Conservation (phyloP, 2,888 invertebrate species). For the Timandra comae region DNA sequence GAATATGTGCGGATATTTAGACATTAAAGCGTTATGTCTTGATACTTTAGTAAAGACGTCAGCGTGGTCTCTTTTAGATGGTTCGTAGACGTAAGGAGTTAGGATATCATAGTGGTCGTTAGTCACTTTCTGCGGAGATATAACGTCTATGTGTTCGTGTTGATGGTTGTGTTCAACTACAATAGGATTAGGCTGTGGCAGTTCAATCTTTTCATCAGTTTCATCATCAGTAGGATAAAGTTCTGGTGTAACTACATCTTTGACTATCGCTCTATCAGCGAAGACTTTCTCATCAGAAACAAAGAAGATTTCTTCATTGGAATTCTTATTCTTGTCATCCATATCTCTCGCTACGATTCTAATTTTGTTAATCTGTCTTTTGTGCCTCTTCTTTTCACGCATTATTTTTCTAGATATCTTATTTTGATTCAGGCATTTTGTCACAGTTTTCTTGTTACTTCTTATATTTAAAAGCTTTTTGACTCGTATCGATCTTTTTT, state of each 20-base stretch:
- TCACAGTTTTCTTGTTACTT: slow-evolving; percentile 40
- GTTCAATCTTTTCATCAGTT: slow-evolving; percentile 6
- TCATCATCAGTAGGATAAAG: slow-evolving; percentile 19
- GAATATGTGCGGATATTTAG: slow-evolving; percentile 61
- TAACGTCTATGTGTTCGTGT: slow-evolving; percentile 7
- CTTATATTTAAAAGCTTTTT: slow-evolving; percentile 41
- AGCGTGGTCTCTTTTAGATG: slow-evolving; percentile 4
- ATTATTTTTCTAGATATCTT: slow-evolving; percentile 36
- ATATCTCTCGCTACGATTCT: slow-evolving; percentile 46
- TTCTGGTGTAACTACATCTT: slow-evolving; percentile 32
- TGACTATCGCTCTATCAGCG: slow-evolving; percentile 42
- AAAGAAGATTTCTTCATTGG: slow-evolving; percentile 47
- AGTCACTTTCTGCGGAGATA: slow-evolving; percentile 7
- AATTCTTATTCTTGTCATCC: slow-evolving; percentile 23
- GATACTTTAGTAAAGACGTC: slow-evolving; percentile 28
- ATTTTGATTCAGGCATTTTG: slow-evolving; percentile 45
- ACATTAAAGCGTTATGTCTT: slow-evolving; percentile 45
- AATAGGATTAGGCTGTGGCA: no score
- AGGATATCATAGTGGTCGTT: slow-evolving; percentile 9
- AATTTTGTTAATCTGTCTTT: slow-evolving; percentile 53
- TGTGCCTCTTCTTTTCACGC: slow-evolving; percentile 44
- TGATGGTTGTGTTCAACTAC: no score
- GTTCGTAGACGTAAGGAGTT: slow-evolving; percentile 25
- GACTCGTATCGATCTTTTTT: slow-evolving; percentile 38
- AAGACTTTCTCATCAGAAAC: slow-evolving; percentile 49